These are phyloP conservation scores for Pangasius sanitwongsei DNA, from an alignment of 2,797 vertebrate species.

Conservation along the genomic window DNA sequence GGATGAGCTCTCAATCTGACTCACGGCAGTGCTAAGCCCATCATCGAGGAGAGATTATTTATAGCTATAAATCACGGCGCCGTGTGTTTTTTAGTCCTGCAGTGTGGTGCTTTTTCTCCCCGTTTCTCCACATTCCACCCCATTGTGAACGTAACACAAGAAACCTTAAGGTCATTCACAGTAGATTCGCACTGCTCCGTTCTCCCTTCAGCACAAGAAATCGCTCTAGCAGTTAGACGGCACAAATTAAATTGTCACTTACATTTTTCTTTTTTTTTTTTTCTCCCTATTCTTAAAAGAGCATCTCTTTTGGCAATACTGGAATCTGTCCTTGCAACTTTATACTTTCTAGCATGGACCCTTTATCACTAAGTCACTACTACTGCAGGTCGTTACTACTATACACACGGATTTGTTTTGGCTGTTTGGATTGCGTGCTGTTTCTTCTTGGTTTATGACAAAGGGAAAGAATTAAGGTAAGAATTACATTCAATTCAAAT, in stretches of 20 bases:
- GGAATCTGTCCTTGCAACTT: not conserved
- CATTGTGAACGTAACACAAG: too few species aligned
- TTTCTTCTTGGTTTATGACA: not conserved
- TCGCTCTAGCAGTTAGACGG: not conserved
- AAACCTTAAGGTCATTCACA: too few species aligned
- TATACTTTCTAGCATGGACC: not conserved
- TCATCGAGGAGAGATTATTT: constrained; percentile 48
- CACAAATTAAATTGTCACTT: not conserved
- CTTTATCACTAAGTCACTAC: not conserved
- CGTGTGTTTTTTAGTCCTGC: constrained; percentile 22
- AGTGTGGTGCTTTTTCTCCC: constrained; percentile 32
- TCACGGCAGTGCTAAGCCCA: constrained; percentile 6
- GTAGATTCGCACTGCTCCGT: too few species aligned
- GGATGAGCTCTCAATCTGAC: not conserved
- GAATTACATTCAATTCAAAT: not conserved
- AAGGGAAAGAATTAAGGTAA: not conserved
- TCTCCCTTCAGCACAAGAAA: not conserved
- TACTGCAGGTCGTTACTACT: not conserved
- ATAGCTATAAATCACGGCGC: constrained; percentile 42
- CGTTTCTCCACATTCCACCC: not conserved
- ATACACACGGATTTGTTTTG: not conserved
- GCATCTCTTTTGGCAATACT: not conserved
- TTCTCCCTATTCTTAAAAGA: not conserved
- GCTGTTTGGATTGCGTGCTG: not conserved
- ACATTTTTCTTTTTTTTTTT: not conserved